phyloP scores from a whole-genome alignment of 2,113 vertebrate genomes.

The Grus americana region DNA sequence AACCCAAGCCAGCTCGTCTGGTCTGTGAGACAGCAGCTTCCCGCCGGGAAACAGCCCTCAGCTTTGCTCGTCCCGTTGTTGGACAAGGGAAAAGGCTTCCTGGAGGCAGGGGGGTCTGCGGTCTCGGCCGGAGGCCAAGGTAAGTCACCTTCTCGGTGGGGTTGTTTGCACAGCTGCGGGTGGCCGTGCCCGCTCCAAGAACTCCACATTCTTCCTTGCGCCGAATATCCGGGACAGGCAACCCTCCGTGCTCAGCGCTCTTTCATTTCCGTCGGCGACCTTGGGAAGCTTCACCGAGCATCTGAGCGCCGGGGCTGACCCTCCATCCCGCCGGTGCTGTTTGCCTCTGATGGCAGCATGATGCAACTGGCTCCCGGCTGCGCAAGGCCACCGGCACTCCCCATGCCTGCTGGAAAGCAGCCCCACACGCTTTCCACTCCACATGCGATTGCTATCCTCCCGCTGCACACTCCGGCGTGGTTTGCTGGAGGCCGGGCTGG shows the following conservation, averaged over 20 bases:
- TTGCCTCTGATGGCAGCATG: neutral
- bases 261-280: neutral
- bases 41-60: neutral
- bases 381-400: neutral
- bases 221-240: slow-evolving; percentile 14
- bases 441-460: neutral
- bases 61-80: neutral
- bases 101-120: neutral
- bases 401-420: rapidly evolving
- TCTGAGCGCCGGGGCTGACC: neutral
- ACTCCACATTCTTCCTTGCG: neutral
- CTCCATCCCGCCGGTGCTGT: rapidly evolving
- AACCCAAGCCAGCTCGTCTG: neutral
- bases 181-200: neutral
- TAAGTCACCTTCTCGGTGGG: slow-evolving; percentile 1
- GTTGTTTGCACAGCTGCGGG: slow-evolving; percentile 42
- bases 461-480: rapidly evolving
- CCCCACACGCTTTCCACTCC: rapidly evolving
- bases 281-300: neutral
- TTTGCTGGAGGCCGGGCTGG: neutral
- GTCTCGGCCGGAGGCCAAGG: neutral
- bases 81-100: neutral
- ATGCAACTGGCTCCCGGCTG: rapidly evolving
- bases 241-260: neutral
- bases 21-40: neutral